A percentile compares a stretch with the other conserved stretches of the same genome.
Conservation (phyloP, 2,113 vertebrate genomes). For the Eonycteris spelaea region DNA sequence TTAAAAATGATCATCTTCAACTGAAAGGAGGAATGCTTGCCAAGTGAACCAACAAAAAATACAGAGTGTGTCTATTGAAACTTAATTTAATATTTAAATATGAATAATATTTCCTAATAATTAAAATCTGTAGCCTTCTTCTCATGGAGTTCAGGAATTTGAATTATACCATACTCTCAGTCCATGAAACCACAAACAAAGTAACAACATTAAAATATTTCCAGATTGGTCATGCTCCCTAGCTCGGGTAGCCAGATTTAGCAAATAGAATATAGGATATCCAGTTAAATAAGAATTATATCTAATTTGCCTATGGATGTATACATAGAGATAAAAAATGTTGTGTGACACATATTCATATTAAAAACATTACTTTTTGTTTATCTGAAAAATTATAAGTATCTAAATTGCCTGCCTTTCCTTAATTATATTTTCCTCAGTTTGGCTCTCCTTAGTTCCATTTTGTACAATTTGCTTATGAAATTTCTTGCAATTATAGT, state of each 20-base stretch:
- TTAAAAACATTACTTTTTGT: not conserved
- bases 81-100: not conserved
- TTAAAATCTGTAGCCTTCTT: not conserved
- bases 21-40: not conserved
- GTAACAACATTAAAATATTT: not conserved
- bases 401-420: not conserved
- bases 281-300: not conserved
- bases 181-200: not conserved
- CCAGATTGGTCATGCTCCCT: not conserved
- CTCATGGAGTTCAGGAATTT: not conserved
- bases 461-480: not conserved
- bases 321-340: not conserved
- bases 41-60: not conserved
- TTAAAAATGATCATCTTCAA: not conserved
- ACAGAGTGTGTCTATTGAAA: not conserved
- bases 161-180: not conserved
- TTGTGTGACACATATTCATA: not conserved
- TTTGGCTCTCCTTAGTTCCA: not conserved
- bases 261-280: not conserved
- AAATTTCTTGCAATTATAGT: not conserved
- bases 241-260: not conserved
- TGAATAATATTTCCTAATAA: not conserved
- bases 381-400: not conserved
- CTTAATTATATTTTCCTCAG: not conserved
- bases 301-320: not conserved